Evolutionary conservation across 2,888 invertebrate species (phyloP).

Genomic region (Lagria hirta): DNA sequence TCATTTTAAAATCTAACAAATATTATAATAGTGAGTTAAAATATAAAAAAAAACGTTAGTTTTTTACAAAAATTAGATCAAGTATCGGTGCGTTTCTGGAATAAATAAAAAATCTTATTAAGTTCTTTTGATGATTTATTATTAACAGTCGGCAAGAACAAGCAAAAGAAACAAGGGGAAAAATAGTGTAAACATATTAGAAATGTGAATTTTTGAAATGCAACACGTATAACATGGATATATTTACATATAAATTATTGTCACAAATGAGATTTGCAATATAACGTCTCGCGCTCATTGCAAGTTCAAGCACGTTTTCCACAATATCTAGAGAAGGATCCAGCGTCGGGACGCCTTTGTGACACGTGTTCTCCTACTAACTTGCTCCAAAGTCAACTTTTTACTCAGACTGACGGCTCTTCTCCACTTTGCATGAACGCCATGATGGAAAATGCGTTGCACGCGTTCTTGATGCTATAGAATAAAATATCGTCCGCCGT

Average conservation of each 20-base stretch:
- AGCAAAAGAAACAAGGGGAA: conserved; percentile 23
- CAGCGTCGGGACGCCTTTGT: conserved; percentile 42
- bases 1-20: too few relatives aligned
- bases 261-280: conserved; percentile 55
- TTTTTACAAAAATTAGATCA: conserved; percentile 5
- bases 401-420: conserved; percentile 43
- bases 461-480: conserved; percentile 34
- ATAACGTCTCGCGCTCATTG: conserved; percentile 47
- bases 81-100: conserved; percentile 23
- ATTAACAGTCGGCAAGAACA: conserved; percentile 35
- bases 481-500: conserved; percentile 31
- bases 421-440: conserved; percentile 42
- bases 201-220: conserved; percentile 42
- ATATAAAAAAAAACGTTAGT: too few relatives aligned
- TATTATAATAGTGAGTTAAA: too few relatives aligned
- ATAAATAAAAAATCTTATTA: conserved; percentile 32
- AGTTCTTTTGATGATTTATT: conserved; percentile 33
- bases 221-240: conserved; percentile 49
- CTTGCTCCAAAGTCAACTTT: conserved; percentile 47
- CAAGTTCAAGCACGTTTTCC: conserved; percentile 45
- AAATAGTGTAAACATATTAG: conserved; percentile 32
- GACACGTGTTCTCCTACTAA: conserved; percentile 47
- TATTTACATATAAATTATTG: conserved; percentile 56
- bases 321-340: conserved; percentile 47
- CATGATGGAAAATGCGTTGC: conserved; percentile 41